Percentiles rank a stretch among this genome's conserved stretches.
Conservation (phyloP, 2,797 vertebrate genomes). For the Myotis myotis region DNA sequence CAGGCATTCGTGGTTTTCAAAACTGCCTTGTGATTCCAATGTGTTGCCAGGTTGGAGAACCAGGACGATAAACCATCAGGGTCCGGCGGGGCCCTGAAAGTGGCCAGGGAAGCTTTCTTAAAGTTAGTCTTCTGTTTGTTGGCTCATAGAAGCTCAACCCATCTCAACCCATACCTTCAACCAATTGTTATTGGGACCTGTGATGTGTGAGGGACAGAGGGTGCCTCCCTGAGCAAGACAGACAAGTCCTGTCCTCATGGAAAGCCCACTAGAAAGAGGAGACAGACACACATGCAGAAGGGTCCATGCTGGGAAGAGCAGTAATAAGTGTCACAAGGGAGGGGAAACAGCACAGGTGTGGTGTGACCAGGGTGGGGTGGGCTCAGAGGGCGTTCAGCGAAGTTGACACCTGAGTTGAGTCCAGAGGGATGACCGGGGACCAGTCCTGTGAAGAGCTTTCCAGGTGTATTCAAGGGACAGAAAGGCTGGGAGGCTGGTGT, state of each 20-base stretch:
- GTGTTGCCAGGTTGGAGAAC: background rate
- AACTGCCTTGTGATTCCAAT: background rate
- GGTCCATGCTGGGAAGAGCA: background rate
- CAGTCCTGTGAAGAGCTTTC: background rate
- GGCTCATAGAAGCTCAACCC: background rate
- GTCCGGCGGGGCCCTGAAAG: too few relatives aligned
- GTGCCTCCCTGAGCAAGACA: background rate
- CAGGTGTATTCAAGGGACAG: background rate
- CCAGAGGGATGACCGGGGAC: background rate
- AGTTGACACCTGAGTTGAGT: background rate
- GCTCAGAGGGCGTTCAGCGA: background rate
- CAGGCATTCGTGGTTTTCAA: background rate
- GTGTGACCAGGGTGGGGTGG: background rate
- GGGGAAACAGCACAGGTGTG: background rate
- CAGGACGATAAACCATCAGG: background rate
- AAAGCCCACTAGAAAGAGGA: background rate
- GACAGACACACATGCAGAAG: background rate
- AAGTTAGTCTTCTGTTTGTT: background rate
- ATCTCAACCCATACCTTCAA: background rate
- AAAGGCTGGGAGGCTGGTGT: background rate
- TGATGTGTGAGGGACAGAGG: background rate
- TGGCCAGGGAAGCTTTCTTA: background rate
- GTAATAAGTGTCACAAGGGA: background rate
- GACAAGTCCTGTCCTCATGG: background rate
- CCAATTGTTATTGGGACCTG: background rate